Conservation (phyloP, 2,888 invertebrate species). For the Cheiracanthium punctorium region DNA sequence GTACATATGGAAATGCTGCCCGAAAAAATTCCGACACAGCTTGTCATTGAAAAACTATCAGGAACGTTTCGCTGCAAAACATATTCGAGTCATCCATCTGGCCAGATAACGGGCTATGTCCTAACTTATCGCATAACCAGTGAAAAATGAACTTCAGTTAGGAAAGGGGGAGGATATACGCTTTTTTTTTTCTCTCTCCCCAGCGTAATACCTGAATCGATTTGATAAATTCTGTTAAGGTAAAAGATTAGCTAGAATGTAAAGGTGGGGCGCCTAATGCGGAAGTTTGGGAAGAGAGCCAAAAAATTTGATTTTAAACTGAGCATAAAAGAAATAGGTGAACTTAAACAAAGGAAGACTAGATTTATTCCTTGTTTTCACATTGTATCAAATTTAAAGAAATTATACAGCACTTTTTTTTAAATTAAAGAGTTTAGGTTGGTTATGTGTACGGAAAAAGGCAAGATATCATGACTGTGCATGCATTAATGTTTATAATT, state of each 20-base stretch:
- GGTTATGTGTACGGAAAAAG: too few species aligned
- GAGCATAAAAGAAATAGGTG: too few species aligned
- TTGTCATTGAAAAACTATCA: background rate
- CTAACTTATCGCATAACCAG: background rate
- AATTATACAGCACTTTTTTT: too few species aligned
- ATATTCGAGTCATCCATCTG: background rate
- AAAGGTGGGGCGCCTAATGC: background rate
- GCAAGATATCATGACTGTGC: too few species aligned
- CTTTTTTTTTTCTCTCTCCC: background rate
- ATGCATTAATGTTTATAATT: too few species aligned
- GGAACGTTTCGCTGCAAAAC: background rate
- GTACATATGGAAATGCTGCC: background rate
- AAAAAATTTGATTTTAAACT: background rate
- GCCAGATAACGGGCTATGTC: background rate
- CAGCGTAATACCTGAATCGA: slow-evolving; percentile 6
- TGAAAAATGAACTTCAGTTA: background rate
- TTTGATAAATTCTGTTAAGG: slow-evolving; percentile 5
- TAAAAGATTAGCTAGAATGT: background rate
- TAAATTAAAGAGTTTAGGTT: too few species aligned
- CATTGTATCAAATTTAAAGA: too few species aligned
- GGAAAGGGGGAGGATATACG: background rate
- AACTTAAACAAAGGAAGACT: too few species aligned
- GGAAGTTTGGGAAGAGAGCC: background rate
- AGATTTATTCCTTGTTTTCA: too few species aligned
- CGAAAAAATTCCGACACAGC: background rate